phyloP scores from a whole-genome alignment of 2,113 vertebrate species.

The Camelus bactrianus region DNA sequence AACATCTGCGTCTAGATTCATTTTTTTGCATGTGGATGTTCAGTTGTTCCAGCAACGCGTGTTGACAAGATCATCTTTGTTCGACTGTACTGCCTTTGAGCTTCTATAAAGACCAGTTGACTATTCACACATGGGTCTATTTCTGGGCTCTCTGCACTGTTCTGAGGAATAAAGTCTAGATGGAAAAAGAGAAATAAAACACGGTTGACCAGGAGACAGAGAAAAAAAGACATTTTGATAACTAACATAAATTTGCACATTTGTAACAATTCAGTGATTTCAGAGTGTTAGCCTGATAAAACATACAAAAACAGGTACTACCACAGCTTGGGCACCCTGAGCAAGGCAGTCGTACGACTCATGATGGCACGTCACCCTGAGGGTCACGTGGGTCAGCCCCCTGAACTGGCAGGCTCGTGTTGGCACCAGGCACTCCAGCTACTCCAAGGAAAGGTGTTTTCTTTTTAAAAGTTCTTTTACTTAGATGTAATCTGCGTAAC shows the following conservation, averaged over 20 bases:
- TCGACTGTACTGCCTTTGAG: background rate
- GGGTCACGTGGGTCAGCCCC: background rate
- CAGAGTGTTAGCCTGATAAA: background rate
- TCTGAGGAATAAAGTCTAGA: background rate
- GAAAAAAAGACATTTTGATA: background rate
- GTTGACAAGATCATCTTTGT: background rate
- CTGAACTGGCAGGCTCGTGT: background rate
- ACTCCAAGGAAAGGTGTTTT: background rate
- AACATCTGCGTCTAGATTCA: background rate
- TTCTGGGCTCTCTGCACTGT: background rate
- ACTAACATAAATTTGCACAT: background rate
- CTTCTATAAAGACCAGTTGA: background rate
- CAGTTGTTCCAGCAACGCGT: background rate
- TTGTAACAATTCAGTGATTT: background rate
- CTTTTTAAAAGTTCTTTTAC: background rate
- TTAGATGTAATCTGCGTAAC: background rate
- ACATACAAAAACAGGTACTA: background rate
- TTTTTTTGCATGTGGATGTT: background rate
- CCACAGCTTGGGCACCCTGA: background rate
- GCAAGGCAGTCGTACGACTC: background rate
- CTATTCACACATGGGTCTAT: background rate
- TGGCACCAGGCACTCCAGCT: no score
- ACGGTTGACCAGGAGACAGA: background rate
- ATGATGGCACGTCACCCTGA: rapidly evolving
- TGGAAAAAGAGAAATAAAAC: background rate